phyloP scores from a whole-genome alignment of 2,888 invertebrate species.

The Agriotes lineatus region DNA sequence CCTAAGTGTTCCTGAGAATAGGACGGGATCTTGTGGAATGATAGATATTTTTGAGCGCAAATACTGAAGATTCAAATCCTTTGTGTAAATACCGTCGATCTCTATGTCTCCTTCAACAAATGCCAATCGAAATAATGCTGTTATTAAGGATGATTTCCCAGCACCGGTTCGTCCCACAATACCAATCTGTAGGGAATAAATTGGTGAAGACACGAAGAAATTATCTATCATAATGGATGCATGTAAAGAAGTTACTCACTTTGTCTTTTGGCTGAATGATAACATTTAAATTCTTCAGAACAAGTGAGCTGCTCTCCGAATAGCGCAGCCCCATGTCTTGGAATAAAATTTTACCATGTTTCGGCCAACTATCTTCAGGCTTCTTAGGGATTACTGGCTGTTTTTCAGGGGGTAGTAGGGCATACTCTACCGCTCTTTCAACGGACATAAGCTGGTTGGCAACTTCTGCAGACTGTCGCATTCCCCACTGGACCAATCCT shows the following conservation, averaged over 20 bases:
- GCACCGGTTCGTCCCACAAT: conserved; percentile 89
- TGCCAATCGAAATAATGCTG: conserved; percentile 68
- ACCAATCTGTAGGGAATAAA: conserved; percentile 71
- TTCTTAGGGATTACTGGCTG: conserved; percentile 67
- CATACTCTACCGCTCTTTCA: conserved; percentile 87
- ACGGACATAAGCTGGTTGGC: conserved; percentile 84
- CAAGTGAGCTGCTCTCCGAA: conserved; percentile 71
- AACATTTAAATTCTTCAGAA: conserved; percentile 80
- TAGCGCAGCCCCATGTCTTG: conserved; percentile 76
- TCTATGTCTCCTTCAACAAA: conserved; percentile 75
- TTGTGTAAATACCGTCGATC: conserved; percentile 77
- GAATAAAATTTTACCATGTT: conserved; percentile 74
- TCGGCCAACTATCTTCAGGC: conserved; percentile 78
- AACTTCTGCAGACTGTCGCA: conserved; percentile 86
- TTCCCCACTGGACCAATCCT: conserved; percentile 80
- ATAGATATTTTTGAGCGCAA: conserved; percentile 77
- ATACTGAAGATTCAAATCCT: conserved; percentile 71
- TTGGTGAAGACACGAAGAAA: neutral
- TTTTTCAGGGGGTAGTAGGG: conserved; percentile 73
- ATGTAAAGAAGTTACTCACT: too few species aligned
- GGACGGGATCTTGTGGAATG: conserved; percentile 82
- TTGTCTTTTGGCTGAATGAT: conserved; percentile 78
- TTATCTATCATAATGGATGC: conserved; percentile 2
- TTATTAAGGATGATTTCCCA: conserved; percentile 84
- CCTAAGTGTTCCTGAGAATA: conserved; percentile 80